A percentile compares a stretch with the other conserved stretches of the same genome.
phyloP scores from a whole-genome alignment of 2,113 vertebrate genomes.

The Microcebus murinus region DNA sequence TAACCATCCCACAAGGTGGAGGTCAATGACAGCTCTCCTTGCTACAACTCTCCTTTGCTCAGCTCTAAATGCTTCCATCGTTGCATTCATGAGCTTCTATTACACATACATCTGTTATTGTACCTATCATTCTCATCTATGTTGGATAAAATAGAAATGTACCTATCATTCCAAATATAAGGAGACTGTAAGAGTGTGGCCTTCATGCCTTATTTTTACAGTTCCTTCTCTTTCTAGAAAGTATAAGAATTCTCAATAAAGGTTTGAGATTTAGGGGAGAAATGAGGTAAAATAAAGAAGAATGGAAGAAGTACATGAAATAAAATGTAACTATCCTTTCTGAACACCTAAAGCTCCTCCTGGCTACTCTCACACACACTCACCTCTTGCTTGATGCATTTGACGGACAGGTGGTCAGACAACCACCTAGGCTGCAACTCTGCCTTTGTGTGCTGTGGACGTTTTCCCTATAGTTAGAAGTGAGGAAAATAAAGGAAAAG shows the following conservation, averaged over 20 bases:
- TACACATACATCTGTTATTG: not conserved
- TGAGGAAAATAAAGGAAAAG: constrained; percentile 81
- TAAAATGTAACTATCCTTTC: not conserved
- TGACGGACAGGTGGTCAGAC: constrained; percentile 88
- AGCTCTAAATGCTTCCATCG: not conserved
- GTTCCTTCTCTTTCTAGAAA: constrained; percentile 1
- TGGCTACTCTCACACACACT: constrained; percentile 67
- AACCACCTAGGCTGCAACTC: constrained; percentile 87
- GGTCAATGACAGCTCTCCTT: not conserved
- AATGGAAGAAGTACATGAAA: not conserved
- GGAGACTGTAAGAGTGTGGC: not conserved
- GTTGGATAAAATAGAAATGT: not conserved
- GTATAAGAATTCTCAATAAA: not conserved
- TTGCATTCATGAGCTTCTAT: not conserved
- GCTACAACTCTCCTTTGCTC: not conserved
- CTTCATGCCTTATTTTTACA: not conserved
- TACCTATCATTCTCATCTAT: not conserved
- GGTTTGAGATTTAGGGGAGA: not conserved
- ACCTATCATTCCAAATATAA: not conserved
- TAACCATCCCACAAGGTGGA: not conserved
- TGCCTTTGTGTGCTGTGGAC: constrained; percentile 89
- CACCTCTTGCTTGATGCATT: constrained; percentile 88
- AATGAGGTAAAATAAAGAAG: not conserved
- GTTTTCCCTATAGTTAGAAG: constrained; percentile 89
- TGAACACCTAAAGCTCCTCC: not conserved